Base-by-base conservation (phyloP, 2,113 vertebrate genomes). In the Podocnemis expansa region DNA sequence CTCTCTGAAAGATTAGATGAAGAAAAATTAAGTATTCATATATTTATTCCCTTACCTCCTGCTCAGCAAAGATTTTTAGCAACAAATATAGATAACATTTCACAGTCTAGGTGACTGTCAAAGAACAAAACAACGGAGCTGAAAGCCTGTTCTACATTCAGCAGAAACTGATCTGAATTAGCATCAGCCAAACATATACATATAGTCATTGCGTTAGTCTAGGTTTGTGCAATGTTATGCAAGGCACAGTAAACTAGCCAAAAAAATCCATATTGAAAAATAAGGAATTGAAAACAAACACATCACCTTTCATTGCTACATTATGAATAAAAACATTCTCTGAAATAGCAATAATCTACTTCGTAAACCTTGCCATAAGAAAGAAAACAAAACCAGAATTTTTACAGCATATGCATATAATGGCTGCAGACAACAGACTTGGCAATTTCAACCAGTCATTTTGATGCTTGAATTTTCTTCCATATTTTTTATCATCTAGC, bases 11-110 rank as follows among this genome's bases (percentile, higher is more conserved):
- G 83, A 93, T 78, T 93, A 89, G 78, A 54, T 78, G 58, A 95
- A 96, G 76, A 86, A 45, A 90, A 82, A 97, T 97, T 96, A 97
- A 96, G 97, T 97, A 97, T 97, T 97, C 95, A 97, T 97, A 89
- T 54, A 95, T 94, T 97, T 96, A 89, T 94, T 97, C 93, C 85
- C 87, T 78, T 86, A 91, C 94, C 84, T 94, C 93, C 87, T 86
- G 93, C 89, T 88, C 87, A 85, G 91, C 47, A 91, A 93, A 94
- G 93, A 93, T 45, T 94, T 91, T 89, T 93, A 95, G 89, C 70
- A 90, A 91, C 80, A 96, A 96, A 97, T 38, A 95, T 8, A 13
- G 88, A 97, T 94, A 97, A 96, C 78, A 89, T 94, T 96, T 97
- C 51, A 86, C 38, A 4, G 54, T 79, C 88, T 81, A 84, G 73